phyloP scores from a whole-genome alignment of 2,113 vertebrate genomes.

The Aramus guarauna region DNA sequence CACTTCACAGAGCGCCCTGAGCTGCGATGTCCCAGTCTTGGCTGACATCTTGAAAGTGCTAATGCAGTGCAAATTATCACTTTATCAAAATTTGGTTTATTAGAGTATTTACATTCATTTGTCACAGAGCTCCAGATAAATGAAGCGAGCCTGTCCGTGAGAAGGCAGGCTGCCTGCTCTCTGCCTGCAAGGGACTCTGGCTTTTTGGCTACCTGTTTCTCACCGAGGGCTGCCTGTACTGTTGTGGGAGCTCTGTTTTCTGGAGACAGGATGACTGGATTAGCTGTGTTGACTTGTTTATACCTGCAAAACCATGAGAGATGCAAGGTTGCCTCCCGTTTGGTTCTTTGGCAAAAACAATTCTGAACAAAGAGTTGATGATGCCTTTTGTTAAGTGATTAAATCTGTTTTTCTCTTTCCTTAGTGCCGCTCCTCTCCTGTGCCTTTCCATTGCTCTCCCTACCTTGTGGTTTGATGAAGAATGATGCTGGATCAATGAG shows the following conservation, averaged over 20 bases:
- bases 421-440: neutral
- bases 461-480: neutral
- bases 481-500: neutral
- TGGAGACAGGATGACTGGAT: neutral
- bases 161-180: neutral
- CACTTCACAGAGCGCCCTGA: neutral
- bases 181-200: neutral
- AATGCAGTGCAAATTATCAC: neutral
- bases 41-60: neutral
- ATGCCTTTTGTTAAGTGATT: neutral
- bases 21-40: neutral
- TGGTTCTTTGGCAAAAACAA: neutral
- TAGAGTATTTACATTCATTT: neutral
- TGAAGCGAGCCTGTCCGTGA: fast-evolving
- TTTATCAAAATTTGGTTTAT: neutral
- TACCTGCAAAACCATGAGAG: neutral
- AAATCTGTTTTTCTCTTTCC: neutral
- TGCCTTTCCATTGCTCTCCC: neutral
- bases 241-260: neutral
- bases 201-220: neutral
- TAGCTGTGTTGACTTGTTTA: neutral
- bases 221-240: neutral
- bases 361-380: neutral
- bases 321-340: neutral
- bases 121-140: neutral